Percentiles rank a stretch among this genome's conserved stretches.
phyloP scores from a whole-genome alignment of 2,113 vertebrate genomes.

The Spermophilus dauricus region DNA sequence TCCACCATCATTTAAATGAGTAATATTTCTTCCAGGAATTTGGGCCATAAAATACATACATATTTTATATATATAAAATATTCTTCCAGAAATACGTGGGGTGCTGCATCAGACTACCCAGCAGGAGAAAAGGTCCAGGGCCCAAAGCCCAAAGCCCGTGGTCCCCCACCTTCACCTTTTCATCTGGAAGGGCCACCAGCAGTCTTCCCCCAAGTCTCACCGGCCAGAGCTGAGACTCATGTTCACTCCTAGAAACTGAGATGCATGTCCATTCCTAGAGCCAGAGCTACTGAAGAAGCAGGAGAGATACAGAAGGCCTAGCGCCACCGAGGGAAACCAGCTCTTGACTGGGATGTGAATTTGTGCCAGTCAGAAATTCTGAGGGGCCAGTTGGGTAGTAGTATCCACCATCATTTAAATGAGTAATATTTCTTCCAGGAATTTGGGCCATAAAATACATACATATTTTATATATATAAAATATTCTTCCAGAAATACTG shows the following conservation, averaged over 20 bases:
- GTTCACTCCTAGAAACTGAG: not conserved
- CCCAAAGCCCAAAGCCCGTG: not conserved
- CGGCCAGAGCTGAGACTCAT: not conserved
- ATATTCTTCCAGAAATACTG: not conserved
- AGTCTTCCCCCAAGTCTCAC: not conserved
- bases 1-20: not conserved
- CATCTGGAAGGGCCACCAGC: not conserved
- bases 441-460: not conserved
- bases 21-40: not conserved
- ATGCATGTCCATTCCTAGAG: not conserved
- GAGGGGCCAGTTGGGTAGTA: not conserved
- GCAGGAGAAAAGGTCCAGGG: not conserved
- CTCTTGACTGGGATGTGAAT: not conserved
- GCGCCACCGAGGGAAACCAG: slow-evolving; percentile 1
- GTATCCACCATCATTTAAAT: slow-evolving; percentile 10
- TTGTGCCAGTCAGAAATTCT: not conserved
- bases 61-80: too few species aligned
- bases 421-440: not conserved
- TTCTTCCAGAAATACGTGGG: not conserved
- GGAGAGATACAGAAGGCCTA: not conserved
- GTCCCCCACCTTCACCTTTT: not conserved
- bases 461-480: too few species aligned
- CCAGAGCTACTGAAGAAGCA: not conserved
- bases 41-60: not conserved
- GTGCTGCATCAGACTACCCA: not conserved